These are phyloP conservation scores for Ernsta delagoae DNA, from an alignment of 2,888 invertebrate species.

Conservation along the genomic window DNA sequence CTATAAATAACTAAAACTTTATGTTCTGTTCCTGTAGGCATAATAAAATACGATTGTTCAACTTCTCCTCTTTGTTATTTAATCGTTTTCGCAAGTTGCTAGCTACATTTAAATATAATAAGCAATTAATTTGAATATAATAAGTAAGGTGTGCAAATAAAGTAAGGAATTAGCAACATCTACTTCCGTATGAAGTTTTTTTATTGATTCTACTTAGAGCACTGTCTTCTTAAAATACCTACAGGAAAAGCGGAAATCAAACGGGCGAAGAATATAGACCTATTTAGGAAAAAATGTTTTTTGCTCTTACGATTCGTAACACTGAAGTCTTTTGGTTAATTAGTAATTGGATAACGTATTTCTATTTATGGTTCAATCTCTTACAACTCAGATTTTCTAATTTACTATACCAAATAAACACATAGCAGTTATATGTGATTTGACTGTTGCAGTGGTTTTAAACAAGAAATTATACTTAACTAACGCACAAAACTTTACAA, in stretches of 20 bases:
- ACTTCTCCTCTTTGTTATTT: slow-evolving; percentile 32
- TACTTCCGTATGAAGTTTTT: slow-evolving; percentile 11
- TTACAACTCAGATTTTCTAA: no score
- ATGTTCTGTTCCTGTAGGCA: slow-evolving; percentile 29
- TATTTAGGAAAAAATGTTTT: no score
- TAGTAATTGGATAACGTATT: no score
- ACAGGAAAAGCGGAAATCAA: background rate
- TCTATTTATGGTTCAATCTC: no score
- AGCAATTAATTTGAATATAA: slow-evolving; percentile 49
- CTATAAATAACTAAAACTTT: slow-evolving; percentile 37
- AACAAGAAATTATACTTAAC: background rate
- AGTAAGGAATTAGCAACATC: slow-evolving; percentile 41
- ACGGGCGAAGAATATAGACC: background rate
- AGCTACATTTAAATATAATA: slow-evolving; percentile 47
- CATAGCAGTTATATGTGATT: no score
- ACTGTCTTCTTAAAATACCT: background rate
- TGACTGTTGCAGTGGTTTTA: no score
- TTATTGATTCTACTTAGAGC: slow-evolving; percentile 1
- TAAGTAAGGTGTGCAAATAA: slow-evolving; percentile 48
- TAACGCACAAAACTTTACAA: slow-evolving; percentile 8
- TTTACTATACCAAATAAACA: no score
- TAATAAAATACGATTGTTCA: slow-evolving; percentile 31
- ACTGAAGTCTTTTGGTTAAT: no score
- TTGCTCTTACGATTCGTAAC: no score
- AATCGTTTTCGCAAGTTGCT: slow-evolving; percentile 17